These are phyloP conservation scores for Silurus lanzhouensis DNA, from an alignment of 2,797 vertebrate species.

Conservation along the genomic window DNA sequence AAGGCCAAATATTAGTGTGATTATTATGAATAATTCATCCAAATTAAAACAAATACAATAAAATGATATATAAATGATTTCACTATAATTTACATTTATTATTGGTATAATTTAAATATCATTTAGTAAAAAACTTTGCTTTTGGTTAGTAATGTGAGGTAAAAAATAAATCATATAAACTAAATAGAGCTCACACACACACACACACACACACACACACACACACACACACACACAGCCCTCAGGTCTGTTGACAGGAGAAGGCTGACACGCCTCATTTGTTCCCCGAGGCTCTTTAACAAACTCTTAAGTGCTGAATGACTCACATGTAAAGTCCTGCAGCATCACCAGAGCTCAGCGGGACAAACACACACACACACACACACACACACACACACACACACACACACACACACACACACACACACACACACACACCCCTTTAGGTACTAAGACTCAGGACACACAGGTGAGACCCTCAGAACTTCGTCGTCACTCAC, in stretches of 20 bases:
- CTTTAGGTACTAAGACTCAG: slow-evolving; percentile 8
- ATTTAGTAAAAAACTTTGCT: no score
- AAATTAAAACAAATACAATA: no score
- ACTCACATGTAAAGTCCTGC: slow-evolving; percentile 1
- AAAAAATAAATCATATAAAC: neutral
- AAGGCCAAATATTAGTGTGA: no score
- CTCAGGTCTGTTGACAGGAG: slow-evolving; percentile 24
- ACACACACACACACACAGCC: slow-evolving; percentile 5
- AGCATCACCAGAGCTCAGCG: slow-evolving; percentile 14
- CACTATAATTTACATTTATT: no score
- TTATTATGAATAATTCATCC: no score
- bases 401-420: no score
- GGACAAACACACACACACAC: neutral
- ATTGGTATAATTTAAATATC: no score
- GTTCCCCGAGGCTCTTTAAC: slow-evolving; percentile 23
- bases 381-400: neutral
- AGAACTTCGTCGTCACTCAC: neutral
- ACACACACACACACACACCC: no score
- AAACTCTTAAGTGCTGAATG: slow-evolving; percentile 12
- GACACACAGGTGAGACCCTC: slow-evolving; percentile 17
- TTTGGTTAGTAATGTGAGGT: no score
- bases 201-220: slow-evolving; percentile 31
- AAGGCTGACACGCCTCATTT: slow-evolving; percentile 7
- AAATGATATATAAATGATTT: no score
- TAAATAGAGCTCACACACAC: neutral